Conservation (phyloP, 2,888 invertebrate genomes). For the Drosophila recens region DNA sequence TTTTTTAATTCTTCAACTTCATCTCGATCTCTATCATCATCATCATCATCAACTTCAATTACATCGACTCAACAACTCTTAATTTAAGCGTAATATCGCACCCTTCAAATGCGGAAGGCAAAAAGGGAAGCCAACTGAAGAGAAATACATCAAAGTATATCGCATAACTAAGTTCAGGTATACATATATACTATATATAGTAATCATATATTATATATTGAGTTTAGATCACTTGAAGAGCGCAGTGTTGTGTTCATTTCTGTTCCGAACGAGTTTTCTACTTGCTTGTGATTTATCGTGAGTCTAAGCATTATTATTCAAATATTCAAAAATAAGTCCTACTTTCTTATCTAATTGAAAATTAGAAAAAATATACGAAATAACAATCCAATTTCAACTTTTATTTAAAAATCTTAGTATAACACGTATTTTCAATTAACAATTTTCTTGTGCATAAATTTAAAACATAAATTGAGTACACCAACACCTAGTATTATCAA, state of each 20-base stretch:
- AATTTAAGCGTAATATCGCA: slow-evolving; percentile 53
- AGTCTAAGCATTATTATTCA: neutral
- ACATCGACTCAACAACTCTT: slow-evolving; percentile 23
- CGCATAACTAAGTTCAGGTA: slow-evolving; percentile 8
- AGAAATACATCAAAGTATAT: slow-evolving; percentile 10
- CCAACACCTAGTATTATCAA: too few relatives aligned
- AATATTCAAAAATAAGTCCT: neutral
- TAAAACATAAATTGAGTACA: too few relatives aligned
- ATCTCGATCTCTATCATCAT: neutral
- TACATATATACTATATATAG: neutral
- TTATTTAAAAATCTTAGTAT: neutral
- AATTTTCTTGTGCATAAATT: too few relatives aligned
- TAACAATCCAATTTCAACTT: neutral
- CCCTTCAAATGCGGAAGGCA: slow-evolving; percentile 57
- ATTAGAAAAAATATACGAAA: neutral
- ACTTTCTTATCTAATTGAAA: neutral
- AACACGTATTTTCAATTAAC: neutral
- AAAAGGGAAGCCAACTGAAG: slow-evolving; percentile 14
- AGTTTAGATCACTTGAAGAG: slow-evolving; percentile 26
- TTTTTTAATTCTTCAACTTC: slow-evolving; percentile 5
- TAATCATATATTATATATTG: neutral
- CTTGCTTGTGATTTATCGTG: neutral
- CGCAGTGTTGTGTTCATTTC: slow-evolving; percentile 8
- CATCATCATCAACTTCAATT: neutral
- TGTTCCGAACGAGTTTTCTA: slow-evolving; percentile 14